These are phyloP conservation scores for Andrena bicolor DNA, from an alignment of 2,888 invertebrate genomes.

Conservation along the genomic window DNA sequence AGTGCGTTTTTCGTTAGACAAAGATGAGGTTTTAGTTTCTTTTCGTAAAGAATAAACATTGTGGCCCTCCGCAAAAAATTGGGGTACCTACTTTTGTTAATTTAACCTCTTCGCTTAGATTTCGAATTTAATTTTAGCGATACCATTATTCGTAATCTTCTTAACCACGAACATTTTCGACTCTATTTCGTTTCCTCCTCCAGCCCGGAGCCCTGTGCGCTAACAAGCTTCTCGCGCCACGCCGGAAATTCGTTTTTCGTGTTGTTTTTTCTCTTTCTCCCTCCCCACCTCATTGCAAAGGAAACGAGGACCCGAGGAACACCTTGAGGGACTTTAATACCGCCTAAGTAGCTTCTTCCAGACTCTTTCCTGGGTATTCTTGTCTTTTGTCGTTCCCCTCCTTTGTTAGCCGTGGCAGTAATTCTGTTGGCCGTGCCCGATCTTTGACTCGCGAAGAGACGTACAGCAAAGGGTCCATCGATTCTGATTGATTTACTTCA, in stretches of 20 bases:
- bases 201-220: background rate
- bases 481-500: background rate
- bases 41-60: no score
- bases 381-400: background rate
- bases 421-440: background rate
- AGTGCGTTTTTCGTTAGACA: no score
- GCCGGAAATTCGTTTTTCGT: constrained; percentile 10
- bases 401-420: background rate
- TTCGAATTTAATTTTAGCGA: constrained; percentile 69
- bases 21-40: no score
- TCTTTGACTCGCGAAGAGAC: background rate
- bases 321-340: constrained; percentile 1
- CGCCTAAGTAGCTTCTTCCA: constrained; percentile 7
- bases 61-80: constrained; percentile 48
- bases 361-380: background rate
- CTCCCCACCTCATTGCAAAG: background rate
- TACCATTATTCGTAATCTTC: background rate
- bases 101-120: constrained; percentile 66
- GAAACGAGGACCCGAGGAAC: background rate
- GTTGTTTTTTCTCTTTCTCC: no score
- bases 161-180: background rate
- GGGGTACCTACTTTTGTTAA: constrained; percentile 69
- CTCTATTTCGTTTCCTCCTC: background rate
- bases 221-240: background rate
- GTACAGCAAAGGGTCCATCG: background rate